Evolutionary conservation across 1,140 invertebrate species (phyloP).

Genomic region (Diploscapter pachys): DNA sequence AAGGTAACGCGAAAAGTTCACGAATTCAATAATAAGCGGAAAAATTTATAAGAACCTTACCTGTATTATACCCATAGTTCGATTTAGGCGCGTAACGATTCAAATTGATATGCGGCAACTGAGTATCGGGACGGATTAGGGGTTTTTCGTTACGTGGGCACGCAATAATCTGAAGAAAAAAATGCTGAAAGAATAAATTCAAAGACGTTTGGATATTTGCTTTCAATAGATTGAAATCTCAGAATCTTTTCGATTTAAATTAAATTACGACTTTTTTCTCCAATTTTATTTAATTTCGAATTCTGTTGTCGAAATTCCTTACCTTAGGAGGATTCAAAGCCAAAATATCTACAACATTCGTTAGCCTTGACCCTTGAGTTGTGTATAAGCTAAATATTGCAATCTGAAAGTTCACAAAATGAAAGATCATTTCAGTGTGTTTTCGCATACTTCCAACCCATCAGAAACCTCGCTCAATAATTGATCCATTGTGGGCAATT

Average conservation of each 20-base stretch:
- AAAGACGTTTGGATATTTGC: background rate
- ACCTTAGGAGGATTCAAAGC: conserved; percentile 3
- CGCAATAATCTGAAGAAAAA: conserved; percentile 22
- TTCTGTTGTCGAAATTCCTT: background rate
- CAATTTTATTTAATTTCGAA: background rate
- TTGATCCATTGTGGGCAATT: conserved; percentile 28
- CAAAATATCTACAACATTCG: conserved; percentile 18
- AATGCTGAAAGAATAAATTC: background rate
- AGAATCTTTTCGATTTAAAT: background rate
- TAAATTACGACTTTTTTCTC: background rate
- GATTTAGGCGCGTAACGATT: conserved; percentile 12
- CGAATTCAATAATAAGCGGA: background rate
- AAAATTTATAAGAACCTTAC: background rate
- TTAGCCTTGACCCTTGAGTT: conserved; percentile 17
- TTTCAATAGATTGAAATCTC: background rate
- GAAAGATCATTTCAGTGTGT: background rate
- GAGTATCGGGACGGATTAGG: background rate
- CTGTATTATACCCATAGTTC: conserved; percentile 4
- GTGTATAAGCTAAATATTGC: conserved; percentile 24
- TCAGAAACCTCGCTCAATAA: conserved; percentile 32
- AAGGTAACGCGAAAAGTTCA: background rate
- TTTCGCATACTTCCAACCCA: conserved; percentile 15
- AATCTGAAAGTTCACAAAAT: conserved; percentile 8
- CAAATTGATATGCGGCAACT: conserved; percentile 13
- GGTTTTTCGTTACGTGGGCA: conserved; percentile 29